Percentiles rank a stretch among this genome's conserved stretches.
Evolutionary conservation across 2,113 vertebrate genomes (phyloP).

Genomic region (Planiliza haematocheilus): DNA sequence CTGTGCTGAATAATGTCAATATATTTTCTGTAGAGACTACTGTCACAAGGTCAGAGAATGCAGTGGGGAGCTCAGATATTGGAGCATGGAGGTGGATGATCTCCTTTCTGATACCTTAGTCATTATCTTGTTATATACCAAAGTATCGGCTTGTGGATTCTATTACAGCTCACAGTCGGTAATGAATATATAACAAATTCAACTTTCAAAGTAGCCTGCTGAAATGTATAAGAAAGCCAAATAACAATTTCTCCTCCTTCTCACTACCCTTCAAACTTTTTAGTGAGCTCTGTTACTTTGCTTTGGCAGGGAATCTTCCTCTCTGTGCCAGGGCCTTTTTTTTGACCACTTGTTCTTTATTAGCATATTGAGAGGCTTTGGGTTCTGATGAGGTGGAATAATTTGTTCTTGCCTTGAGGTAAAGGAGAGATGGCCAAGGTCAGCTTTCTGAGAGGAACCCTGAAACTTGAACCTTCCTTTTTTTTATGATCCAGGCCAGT

Average conservation of each 20-base stretch:
- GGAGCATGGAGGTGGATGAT: neutral
- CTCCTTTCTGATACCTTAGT: neutral
- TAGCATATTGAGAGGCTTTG: conserved; percentile 38
- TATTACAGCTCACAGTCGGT: conserved; percentile 7
- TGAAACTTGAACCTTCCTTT: conserved; percentile 1
- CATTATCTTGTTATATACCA: neutral
- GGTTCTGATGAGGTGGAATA: conserved; percentile 36
- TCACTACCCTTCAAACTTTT: conserved; percentile 11
- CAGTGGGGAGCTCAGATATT: neutral
- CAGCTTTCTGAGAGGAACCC: conserved; percentile 13
- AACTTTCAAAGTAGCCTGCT: conserved; percentile 24
- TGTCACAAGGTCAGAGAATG: conserved; percentile 3
- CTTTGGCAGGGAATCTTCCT: conserved; percentile 44
- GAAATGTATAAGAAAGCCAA: conserved; percentile 27
- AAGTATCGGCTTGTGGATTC: neutral
- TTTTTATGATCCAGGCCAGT: conserved; percentile 8
- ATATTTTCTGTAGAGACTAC: neutral
- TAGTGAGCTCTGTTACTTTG: conserved; percentile 22
- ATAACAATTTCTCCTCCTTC: conserved; percentile 39
- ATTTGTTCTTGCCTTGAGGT: conserved; percentile 32
- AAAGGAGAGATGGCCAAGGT: conserved; percentile 49
- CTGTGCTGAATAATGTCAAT: neutral
- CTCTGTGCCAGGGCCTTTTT: conserved; percentile 15
- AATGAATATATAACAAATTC: conserved; percentile 34
- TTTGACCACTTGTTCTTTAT: conserved; percentile 30